Conservation (phyloP, 2,797 vertebrate species). For the Pipistrellus pipistrellus region DNA sequence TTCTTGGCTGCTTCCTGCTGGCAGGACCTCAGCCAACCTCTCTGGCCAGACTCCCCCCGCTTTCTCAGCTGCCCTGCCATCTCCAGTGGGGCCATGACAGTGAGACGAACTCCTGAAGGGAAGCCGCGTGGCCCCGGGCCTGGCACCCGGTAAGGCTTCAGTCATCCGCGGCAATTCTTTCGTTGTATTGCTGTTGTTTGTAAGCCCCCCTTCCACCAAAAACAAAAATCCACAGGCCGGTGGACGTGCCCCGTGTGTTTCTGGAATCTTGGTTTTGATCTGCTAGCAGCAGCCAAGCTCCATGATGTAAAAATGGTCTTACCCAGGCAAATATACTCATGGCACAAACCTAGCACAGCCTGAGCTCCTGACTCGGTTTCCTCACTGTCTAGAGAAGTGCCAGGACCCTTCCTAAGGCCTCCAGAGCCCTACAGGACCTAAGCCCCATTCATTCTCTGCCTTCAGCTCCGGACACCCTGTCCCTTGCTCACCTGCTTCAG, state of each 20-base stretch:
- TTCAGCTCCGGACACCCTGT: background rate
- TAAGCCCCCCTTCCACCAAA: background rate
- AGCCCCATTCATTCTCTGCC: background rate
- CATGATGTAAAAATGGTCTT: background rate
- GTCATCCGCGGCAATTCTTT: rapidly evolving
- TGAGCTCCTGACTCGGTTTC: slow-evolving; percentile 5
- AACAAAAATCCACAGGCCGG: background rate
- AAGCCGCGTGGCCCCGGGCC: background rate
- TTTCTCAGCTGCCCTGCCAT: background rate
- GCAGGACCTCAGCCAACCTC: too few relatives aligned
- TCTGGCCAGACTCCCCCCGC: rapidly evolving
- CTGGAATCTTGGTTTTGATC: background rate
- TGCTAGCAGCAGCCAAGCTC: too few relatives aligned
- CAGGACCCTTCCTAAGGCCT: background rate
- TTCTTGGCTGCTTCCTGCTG: background rate
- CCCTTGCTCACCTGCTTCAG: too few relatives aligned
- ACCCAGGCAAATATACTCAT: background rate
- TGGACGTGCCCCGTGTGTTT: background rate
- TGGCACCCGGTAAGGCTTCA: background rate
- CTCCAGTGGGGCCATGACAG: rapidly evolving
- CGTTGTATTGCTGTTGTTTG: background rate
- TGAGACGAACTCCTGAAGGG: background rate
- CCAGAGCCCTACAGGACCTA: background rate
- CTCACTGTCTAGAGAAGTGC: background rate
- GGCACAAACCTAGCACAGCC: background rate